Percentiles rank a stretch among this genome's conserved stretches.
Evolutionary conservation across 2,888 invertebrate genomes (phyloP).

Genomic region (Idaea aversata): DNA sequence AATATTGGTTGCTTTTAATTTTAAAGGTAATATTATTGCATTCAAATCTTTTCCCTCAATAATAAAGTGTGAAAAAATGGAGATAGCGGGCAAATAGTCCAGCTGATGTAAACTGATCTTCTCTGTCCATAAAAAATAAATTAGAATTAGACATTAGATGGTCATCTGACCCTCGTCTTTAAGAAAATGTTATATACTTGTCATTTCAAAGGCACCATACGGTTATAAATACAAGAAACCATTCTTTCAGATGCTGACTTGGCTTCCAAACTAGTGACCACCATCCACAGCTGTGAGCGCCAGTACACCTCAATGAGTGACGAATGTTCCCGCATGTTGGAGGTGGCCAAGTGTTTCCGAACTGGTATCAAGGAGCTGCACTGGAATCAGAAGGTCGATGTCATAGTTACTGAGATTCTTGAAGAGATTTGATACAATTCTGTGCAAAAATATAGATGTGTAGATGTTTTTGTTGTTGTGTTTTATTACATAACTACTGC

Average conservation of each 20-base stretch:
- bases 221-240: background rate
- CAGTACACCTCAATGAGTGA: conserved; percentile 39
- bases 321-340: conserved; percentile 49
- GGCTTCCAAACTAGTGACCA: conserved; percentile 43
- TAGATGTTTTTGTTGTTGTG: too few relatives aligned
- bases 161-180: too few relatives aligned
- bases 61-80: too few relatives aligned
- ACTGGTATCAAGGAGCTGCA: conserved; percentile 47
- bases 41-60: too few relatives aligned
- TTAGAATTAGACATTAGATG: too few relatives aligned
- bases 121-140: too few relatives aligned
- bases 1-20: too few relatives aligned
- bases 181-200: background rate
- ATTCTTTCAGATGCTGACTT: conserved; percentile 43
- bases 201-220: background rate
- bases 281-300: conserved; percentile 55
- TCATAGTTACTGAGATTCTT: conserved; percentile 51
- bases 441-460: background rate
- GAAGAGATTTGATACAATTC: conserved; percentile 43
- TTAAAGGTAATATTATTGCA: too few relatives aligned
- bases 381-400: conserved; percentile 57
- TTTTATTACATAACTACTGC: background rate
- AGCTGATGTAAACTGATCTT: too few relatives aligned
- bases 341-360: conserved; percentile 62
- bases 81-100: too few relatives aligned